Conservation (phyloP, 1,140 invertebrate genomes). For the Arctopsyche grandis region DNA sequence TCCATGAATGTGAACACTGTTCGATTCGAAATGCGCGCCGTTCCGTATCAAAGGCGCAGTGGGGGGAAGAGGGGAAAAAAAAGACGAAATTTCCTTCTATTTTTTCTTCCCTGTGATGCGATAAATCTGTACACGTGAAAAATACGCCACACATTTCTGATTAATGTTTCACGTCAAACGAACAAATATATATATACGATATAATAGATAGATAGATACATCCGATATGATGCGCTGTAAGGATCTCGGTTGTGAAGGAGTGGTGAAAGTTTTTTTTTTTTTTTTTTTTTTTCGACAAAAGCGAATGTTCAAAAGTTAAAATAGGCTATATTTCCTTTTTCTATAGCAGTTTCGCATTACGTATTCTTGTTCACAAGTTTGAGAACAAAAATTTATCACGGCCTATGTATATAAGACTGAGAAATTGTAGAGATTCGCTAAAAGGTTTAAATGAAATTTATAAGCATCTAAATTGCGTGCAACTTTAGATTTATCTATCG, state of each 20-base stretch:
- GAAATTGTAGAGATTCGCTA: conserved; percentile 17
- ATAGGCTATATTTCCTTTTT: conserved; percentile 26
- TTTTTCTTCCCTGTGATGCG: conserved; percentile 9
- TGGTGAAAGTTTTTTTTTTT: not conserved
- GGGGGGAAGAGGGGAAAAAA: not conserved
- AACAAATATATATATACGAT: conserved; percentile 18
- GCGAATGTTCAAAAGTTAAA: conserved; percentile 20
- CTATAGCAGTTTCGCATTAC: conserved; percentile 15
- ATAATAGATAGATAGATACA: not conserved
- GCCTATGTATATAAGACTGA: not conserved
- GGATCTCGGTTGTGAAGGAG: too few relatives aligned
- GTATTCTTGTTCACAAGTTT: conserved; percentile 27
- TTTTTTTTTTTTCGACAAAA: conserved; percentile 7
- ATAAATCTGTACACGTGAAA: conserved; percentile 26
- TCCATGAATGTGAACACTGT: conserved; percentile 34
- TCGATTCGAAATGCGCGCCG: conserved; percentile 26
- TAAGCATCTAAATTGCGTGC: conserved; percentile 10
- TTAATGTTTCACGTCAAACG: conserved; percentile 30
- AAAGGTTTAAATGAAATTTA: conserved; percentile 27
- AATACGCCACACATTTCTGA: conserved; percentile 25
- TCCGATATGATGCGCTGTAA: not conserved
- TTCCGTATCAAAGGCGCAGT: conserved; percentile 15
- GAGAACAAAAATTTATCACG: conserved; percentile 14
- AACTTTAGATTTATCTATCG: not conserved
- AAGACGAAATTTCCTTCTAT: conserved; percentile 2